These are phyloP conservation scores for Bradypodion ventrale DNA, from an alignment of 2,797 vertebrate species.

Conservation along the genomic window DNA sequence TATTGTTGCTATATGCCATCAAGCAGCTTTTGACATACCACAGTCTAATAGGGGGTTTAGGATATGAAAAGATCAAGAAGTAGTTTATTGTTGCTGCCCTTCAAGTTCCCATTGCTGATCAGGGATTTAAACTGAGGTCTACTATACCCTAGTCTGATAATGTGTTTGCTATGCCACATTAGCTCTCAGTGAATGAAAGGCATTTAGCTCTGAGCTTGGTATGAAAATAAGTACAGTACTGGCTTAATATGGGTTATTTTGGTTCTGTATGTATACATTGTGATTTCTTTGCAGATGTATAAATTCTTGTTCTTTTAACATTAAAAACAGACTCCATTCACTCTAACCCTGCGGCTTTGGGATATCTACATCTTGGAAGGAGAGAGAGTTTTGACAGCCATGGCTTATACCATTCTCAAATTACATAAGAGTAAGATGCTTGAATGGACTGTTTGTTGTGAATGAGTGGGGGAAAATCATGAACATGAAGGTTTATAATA, in stretches of 20 bases:
- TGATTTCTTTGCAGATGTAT: background rate
- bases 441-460: background rate
- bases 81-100: too few species aligned
- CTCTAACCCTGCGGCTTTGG: constrained; percentile 86
- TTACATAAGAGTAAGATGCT: constrained; percentile 87
- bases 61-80: too few species aligned
- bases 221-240: background rate
- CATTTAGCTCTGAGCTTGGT: background rate
- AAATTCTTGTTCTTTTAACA: constrained; percentile 17
- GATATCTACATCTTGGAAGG: constrained; percentile 89
- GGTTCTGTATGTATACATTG: background rate
- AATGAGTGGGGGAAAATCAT: background rate
- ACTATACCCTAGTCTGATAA: background rate
- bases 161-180: too few species aligned
- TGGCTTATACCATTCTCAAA: constrained; percentile 86
- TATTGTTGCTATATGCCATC: too few species aligned
- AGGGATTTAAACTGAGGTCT: too few species aligned
- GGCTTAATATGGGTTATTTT: background rate
- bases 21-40: too few species aligned
- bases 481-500: background rate
- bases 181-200: background rate
- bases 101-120: too few species aligned
- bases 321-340: constrained; percentile 83
- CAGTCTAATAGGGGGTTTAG: too few species aligned
- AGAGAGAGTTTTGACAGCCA: constrained; percentile 80